These are phyloP conservation scores for Gastrophryne carolinensis DNA, from an alignment of 2,797 vertebrate genomes.

Conservation along the genomic window DNA sequence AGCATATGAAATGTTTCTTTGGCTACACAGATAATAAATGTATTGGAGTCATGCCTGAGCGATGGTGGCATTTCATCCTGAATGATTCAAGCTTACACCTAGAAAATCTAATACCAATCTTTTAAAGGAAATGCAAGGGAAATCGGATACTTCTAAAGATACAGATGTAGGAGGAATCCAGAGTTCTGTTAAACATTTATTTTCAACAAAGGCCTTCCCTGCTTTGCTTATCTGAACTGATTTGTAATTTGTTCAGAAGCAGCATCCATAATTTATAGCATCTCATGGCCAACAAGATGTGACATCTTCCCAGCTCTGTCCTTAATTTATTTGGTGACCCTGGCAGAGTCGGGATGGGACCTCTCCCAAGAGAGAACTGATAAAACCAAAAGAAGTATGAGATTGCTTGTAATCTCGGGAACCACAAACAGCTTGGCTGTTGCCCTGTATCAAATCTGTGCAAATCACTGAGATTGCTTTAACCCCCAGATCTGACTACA, in stretches of 20 bases:
- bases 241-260: constrained; percentile 51
- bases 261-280: constrained; percentile 51
- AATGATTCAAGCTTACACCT: constrained; percentile 24
- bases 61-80: constrained; percentile 25
- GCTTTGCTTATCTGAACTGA: constrained; percentile 48
- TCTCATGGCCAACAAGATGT: constrained; percentile 50
- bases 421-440: constrained; percentile 31
- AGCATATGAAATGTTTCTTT: constrained; percentile 14
- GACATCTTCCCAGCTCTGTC: constrained; percentile 36
- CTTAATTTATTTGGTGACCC: constrained; percentile 53
- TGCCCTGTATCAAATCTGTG: constrained; percentile 42
- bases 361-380: constrained; percentile 48
- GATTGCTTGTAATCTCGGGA: constrained; percentile 49
- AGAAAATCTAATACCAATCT: constrained; percentile 20
- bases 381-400: constrained; percentile 52
- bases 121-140: background rate
- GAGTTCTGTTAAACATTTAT: constrained; percentile 12
- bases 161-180: constrained; percentile 23
- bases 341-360: constrained; percentile 42
- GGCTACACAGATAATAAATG: constrained; percentile 19
- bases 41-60: constrained; percentile 27
- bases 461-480: constrained; percentile 44
- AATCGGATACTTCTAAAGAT: background rate
- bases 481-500: constrained; percentile 26
- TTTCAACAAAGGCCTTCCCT: constrained; percentile 36